Evolutionary conservation across 2,888 invertebrate genomes (phyloP).

Genomic region (Laspeyria flexula): DNA sequence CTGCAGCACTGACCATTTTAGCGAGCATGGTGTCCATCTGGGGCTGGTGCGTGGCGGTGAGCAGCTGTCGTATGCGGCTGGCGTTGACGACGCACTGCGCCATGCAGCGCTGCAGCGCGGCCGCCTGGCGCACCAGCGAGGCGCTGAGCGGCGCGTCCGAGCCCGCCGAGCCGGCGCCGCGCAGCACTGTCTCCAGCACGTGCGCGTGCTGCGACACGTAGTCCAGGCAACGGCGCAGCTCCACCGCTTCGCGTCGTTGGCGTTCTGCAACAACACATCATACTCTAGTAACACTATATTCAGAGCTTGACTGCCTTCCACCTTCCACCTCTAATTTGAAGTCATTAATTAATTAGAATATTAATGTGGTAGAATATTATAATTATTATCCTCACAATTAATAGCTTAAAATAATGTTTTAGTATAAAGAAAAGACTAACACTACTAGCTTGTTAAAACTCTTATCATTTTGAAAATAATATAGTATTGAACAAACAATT

Average conservation of each 20-base stretch:
- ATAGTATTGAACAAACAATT: too few relatives aligned
- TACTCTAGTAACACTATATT: too few relatives aligned
- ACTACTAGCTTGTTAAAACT: too few relatives aligned
- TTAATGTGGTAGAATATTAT: too few relatives aligned
- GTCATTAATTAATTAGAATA: too few relatives aligned
- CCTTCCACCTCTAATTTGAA: too few relatives aligned
- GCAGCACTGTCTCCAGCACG: constrained; percentile 77
- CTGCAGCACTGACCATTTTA: constrained; percentile 73
- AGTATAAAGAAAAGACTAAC: too few relatives aligned
- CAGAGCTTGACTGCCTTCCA: too few relatives aligned
- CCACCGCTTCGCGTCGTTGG: constrained; percentile 75
- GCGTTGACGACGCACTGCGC: constrained; percentile 82
- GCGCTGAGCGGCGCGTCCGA: constrained; percentile 70
- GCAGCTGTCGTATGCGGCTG: constrained; percentile 71
- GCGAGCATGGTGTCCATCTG: constrained; percentile 82
- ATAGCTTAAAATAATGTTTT: too few relatives aligned
- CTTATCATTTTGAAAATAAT: too few relatives aligned
- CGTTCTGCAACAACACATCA: constrained; percentile 58
- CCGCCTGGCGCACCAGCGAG: constrained; percentile 76
- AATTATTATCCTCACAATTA: too few relatives aligned
- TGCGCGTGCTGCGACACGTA: constrained; percentile 81
- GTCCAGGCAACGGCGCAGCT: constrained; percentile 80
- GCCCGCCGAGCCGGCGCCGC: constrained; percentile 56
- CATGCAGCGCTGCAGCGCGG: constrained; percentile 81
- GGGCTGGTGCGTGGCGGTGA: constrained; percentile 75